These are phyloP conservation scores for Malurus leucopterus DNA, from an alignment of 2,797 vertebrate species.

Conservation along the genomic window DNA sequence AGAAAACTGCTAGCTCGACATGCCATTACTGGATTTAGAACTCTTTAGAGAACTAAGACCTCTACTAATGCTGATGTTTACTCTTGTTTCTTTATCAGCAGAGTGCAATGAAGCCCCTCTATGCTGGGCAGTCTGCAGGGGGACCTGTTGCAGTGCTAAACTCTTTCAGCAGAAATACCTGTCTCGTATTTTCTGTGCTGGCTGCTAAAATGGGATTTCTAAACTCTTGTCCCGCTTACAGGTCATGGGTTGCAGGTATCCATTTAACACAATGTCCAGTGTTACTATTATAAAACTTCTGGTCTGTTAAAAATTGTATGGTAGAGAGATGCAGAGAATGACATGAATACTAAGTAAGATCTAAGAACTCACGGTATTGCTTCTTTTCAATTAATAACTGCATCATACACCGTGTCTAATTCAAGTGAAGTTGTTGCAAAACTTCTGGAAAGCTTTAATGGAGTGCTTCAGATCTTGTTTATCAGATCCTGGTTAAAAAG, in stretches of 20 bases:
- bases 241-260: background rate
- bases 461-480: conserved; percentile 23
- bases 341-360: background rate
- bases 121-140: background rate
- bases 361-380: background rate
- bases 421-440: background rate
- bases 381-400: background rate
- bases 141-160: background rate
- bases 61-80: background rate
- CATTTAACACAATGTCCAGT: background rate
- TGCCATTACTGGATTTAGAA: background rate
- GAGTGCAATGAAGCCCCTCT: background rate
- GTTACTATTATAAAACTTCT: background rate
- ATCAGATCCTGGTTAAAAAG: conserved; percentile 10
- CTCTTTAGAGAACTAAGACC: background rate
- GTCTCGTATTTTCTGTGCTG: background rate
- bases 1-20: background rate
- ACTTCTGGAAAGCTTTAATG: conserved; percentile 14
- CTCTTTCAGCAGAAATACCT: background rate
- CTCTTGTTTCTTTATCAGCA: background rate
- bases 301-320: background rate
- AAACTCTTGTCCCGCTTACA: background rate
- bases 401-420: background rate
- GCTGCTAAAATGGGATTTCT: background rate
- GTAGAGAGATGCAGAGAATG: background rate